phyloP scores from a whole-genome alignment of 2,888 invertebrate genomes.

The Dorcus hopei region DNA sequence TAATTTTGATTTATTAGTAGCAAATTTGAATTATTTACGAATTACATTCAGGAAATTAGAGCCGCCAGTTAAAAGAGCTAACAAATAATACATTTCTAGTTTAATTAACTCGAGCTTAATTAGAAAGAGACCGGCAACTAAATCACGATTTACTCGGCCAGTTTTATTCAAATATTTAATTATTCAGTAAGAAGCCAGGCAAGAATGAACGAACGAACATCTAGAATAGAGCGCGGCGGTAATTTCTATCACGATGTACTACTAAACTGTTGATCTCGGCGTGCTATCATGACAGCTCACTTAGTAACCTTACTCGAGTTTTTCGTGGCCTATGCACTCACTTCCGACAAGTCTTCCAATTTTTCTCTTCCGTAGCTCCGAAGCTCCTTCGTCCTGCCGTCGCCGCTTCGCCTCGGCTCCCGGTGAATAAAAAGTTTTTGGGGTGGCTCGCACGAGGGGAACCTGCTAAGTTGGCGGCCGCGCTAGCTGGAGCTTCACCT shows the following conservation, averaged over 20 bases:
- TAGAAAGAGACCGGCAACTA: neutral
- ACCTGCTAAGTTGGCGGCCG: slow-evolving; percentile 19
- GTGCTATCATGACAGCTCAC: slow-evolving; percentile 33
- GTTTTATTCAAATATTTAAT: neutral
- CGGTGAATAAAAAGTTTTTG: slow-evolving; percentile 32
- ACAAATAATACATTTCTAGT: neutral
- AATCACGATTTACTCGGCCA: neutral
- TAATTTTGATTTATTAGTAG: no score
- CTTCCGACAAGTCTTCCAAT: slow-evolving; percentile 45
- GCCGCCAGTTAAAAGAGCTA: neutral
- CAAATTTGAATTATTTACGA: no score
- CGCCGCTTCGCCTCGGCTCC: slow-evolving; percentile 17
- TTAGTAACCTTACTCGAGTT: slow-evolving; percentile 42
- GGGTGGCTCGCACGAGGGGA: slow-evolving; percentile 24
- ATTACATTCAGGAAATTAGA: no score
- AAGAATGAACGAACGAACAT: neutral
- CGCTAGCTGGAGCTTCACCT: slow-evolving; percentile 29
- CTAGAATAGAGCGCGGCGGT: neutral
- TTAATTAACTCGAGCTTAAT: slow-evolving; percentile 12
- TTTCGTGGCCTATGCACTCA: slow-evolving; percentile 44
- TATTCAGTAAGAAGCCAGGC: neutral
- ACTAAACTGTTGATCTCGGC: slow-evolving; percentile 15
- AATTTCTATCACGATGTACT: neutral
- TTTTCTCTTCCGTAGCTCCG: slow-evolving; percentile 41
- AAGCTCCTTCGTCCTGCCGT: slow-evolving; percentile 23